Evolutionary conservation across 2,113 vertebrate species (phyloP).

Genomic region (Hyaena hyaena): DNA sequence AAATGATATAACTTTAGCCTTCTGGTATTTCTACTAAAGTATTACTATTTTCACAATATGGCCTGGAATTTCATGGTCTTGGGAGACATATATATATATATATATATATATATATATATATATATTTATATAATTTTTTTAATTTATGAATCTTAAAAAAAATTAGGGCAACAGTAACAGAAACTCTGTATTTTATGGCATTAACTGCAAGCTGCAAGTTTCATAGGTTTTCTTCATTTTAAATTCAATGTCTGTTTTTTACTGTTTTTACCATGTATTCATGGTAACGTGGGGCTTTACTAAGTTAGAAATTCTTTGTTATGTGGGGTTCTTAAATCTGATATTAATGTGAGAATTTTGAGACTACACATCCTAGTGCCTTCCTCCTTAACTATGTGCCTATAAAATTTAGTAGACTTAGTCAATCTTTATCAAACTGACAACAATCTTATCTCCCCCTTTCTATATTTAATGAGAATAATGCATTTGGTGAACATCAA

Average conservation of each 20-base stretch:
- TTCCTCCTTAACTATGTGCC: background rate
- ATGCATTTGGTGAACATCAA: conserved; percentile 18
- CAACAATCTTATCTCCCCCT: background rate
- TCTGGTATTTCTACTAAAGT: conserved; percentile 2
- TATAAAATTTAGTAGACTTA: conserved; percentile 34
- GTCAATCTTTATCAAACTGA: conserved; percentile 11
- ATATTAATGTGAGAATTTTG: conserved; percentile 43
- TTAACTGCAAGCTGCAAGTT: background rate
- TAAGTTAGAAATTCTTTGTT: conserved; percentile 35
- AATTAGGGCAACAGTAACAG: background rate
- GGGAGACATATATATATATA: background rate
- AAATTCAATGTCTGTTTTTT: background rate
- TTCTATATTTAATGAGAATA: conserved; percentile 32
- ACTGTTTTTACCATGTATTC: background rate
- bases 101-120: no score
- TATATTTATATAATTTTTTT: no score
- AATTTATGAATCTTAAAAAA: background rate
- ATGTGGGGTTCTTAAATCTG: background rate
- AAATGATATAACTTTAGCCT: background rate
- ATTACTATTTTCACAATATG: background rate
- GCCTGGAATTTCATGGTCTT: background rate
- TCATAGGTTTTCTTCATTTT: conserved; percentile 36
- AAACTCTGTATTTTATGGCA: background rate
- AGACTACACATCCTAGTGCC: background rate
- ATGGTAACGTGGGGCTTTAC: background rate